Conservation (phyloP, 2,888 invertebrate species). For the Drosophila ochracea region DNA sequence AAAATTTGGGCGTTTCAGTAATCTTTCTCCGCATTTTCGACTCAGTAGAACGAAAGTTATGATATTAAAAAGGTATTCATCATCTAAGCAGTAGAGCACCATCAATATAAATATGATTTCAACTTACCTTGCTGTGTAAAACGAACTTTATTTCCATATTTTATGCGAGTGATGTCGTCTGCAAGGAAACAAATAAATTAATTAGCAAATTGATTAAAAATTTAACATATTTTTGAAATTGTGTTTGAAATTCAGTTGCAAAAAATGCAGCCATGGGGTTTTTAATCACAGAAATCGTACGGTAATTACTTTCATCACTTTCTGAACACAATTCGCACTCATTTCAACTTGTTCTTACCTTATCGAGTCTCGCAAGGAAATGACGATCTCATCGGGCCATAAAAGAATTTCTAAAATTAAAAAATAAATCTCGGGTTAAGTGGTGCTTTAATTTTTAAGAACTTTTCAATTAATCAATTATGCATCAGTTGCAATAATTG, state of each 20-base stretch:
- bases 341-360: constrained; percentile 21
- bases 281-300: constrained; percentile 68
- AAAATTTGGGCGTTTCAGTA: constrained; percentile 44
- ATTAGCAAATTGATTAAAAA: constrained; percentile 5
- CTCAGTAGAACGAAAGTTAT: constrained; percentile 80
- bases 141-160: not conserved
- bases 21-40: constrained; percentile 63
- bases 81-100: constrained; percentile 33
- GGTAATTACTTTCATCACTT: constrained; percentile 71
- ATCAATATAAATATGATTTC: not conserved
- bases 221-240: not conserved
- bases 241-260: constrained; percentile 58
- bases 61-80: constrained; percentile 64
- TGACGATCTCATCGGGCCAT: not conserved
- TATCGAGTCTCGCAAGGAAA: not conserved
- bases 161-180: constrained; percentile 18
- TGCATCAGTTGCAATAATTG: constrained; percentile 68
- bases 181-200: constrained; percentile 9
- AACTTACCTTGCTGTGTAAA: constrained; percentile 14
- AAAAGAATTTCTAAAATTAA: constrained; percentile 5
- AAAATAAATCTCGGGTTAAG: not conserved
- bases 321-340: not conserved
- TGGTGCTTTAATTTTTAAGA: fast-evolving
- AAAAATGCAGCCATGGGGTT: constrained; percentile 69
- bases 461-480: not conserved